Evolutionary conservation across 2,888 invertebrate genomes (phyloP).

Genomic region (Noctua janthina): DNA sequence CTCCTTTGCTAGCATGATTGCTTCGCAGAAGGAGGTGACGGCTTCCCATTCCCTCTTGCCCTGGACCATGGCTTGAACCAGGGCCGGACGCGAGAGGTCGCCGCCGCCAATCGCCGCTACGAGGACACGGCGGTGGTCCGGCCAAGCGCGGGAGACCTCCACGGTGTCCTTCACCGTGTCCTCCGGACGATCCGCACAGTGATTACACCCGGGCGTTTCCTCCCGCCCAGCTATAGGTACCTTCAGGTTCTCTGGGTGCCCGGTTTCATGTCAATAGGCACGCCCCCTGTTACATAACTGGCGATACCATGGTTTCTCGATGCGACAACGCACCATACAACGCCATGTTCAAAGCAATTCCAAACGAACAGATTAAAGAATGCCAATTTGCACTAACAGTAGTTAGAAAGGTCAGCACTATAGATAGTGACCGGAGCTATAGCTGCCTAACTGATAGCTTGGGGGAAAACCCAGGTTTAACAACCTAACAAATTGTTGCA

Average conservation of each 20-base stretch:
- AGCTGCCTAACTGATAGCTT: not conserved
- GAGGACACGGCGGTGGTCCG: no score
- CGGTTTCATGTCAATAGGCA: not conserved
- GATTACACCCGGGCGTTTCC: no score
- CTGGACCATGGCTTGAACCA: no score
- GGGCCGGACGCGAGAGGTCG: no score
- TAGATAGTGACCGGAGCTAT: not conserved
- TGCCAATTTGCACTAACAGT: not conserved
- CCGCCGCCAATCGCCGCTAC: no score
- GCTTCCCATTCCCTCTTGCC: no score
- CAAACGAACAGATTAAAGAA: not conserved
- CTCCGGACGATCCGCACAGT: no score
- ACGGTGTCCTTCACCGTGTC: no score
- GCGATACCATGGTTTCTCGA: not conserved
- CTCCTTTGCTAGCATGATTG: no score
- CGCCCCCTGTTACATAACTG: no score
- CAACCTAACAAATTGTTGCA: not conserved
- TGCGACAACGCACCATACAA: not conserved
- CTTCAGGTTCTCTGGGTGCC: not conserved
- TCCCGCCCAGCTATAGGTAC: not conserved
- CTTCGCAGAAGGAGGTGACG: no score
- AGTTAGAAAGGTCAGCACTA: conserved; percentile 11
- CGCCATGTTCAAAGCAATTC: not conserved
- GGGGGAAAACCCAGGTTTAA: not conserved
- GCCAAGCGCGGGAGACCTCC: no score